Percentiles rank a stretch among this genome's conserved stretches.
These are phyloP conservation scores for Lordiphosa mommai DNA, from an alignment of 1,140 invertebrate species.

Conservation along the genomic window DNA sequence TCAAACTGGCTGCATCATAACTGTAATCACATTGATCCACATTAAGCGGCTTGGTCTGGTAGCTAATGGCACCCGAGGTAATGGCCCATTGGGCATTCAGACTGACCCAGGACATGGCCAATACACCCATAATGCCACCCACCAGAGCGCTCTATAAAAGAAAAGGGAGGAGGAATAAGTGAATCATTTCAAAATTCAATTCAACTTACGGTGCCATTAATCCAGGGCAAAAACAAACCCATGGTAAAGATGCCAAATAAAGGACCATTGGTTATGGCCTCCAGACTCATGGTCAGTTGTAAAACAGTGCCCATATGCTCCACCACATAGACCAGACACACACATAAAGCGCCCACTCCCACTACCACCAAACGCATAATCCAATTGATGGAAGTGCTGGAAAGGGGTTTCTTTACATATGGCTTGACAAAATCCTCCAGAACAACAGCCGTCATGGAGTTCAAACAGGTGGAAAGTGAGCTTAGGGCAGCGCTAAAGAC, in stretches of 20 bases:
- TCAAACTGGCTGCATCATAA: slow-evolving; percentile 55
- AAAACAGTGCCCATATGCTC: slow-evolving; percentile 82
- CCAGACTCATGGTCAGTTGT: slow-evolving; percentile 81
- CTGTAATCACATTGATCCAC: slow-evolving; percentile 86
- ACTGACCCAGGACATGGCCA: slow-evolving; percentile 89
- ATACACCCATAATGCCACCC: slow-evolving; percentile 85
- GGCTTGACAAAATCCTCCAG: slow-evolving; percentile 84
- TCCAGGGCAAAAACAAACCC: slow-evolving; percentile 87
- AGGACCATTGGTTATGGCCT: slow-evolving; percentile 86
- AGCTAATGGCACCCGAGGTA: slow-evolving; percentile 82
- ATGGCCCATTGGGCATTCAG: slow-evolving; percentile 89
- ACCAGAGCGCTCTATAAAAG: slow-evolving; percentile 89
- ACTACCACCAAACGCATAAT: slow-evolving; percentile 83
- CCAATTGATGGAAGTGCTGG: slow-evolving; percentile 80
- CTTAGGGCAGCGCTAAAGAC: slow-evolving; percentile 86
- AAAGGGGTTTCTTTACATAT: slow-evolving; percentile 79
- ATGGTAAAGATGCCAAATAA: slow-evolving; percentile 88
- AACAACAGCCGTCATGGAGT: slow-evolving; percentile 90
- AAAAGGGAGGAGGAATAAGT: too few species aligned
- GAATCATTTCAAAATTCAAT: too few species aligned
- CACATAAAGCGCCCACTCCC: slow-evolving; percentile 81
- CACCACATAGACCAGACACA: slow-evolving; percentile 81
- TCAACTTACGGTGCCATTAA: slow-evolving; percentile 83
- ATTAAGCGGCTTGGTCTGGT: slow-evolving; percentile 84
- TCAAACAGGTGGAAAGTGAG: slow-evolving; percentile 89